These are phyloP conservation scores for Apostichopus parvimensis DNA, from an alignment of 35 echinoderm and acorn worm species.

Conservation along the genomic window DNA sequence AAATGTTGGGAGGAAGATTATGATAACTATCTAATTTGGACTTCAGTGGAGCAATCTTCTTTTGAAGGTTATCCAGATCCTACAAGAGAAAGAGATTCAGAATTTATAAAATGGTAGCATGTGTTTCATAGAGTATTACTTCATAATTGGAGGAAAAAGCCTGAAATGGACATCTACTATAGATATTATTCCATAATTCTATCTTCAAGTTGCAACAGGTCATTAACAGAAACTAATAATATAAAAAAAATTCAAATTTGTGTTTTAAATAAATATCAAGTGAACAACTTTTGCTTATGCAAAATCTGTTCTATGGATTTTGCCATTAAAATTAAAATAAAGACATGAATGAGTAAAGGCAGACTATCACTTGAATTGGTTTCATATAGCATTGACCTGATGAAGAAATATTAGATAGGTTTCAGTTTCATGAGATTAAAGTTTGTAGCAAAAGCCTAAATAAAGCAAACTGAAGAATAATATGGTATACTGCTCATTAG, in stretches of 20 bases:
- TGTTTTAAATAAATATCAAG: too few relatives aligned
- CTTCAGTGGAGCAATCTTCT: slow-evolving; percentile 69
- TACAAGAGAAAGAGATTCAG: neutral
- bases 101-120: neutral
- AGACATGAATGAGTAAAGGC: too few relatives aligned
- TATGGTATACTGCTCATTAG: too few relatives aligned
- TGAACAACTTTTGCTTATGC: too few relatives aligned
- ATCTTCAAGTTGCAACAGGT: neutral
- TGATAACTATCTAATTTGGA: slow-evolving; percentile 95
- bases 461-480: neutral
- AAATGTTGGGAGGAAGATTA: slow-evolving; percentile 81
- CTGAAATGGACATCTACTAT: too few relatives aligned
- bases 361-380: too few relatives aligned
- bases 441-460: neutral
- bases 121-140: neutral
- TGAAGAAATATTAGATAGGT: too few relatives aligned
- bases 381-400: too few relatives aligned
- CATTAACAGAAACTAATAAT: neutral
- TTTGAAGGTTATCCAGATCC: slow-evolving; percentile 76
- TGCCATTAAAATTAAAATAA: too few relatives aligned
- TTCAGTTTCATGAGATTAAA: neutral
- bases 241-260: neutral
- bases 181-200: too few relatives aligned
- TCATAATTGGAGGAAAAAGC: too few relatives aligned
- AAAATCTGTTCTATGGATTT: too few relatives aligned